Base-by-base conservation (phyloP, 2,113 vertebrate species). In the Anthoscopus minutus region DNA sequence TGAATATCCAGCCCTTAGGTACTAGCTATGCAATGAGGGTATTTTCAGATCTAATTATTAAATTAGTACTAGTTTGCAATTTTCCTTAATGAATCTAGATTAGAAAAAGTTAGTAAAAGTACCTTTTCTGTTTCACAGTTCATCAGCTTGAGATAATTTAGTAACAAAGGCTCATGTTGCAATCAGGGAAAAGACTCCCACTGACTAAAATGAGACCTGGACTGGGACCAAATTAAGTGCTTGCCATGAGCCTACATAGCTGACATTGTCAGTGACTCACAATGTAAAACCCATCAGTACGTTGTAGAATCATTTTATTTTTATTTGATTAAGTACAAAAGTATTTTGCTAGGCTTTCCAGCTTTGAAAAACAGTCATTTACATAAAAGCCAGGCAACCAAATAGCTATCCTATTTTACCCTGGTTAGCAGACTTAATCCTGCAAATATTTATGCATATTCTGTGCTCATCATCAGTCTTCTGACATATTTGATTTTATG, bases 241-340 rank as follows among this genome's bases (percentile, higher is more conserved):
- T 93, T 96, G 93, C 79, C 88, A 61, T 95, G 92, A 71, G 86
- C 81, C 93, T 96, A 95, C 97, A 97, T 97, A 96, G 96, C 95
- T 97, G 97, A 97, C 96, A 95, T 96, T 97, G 96, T 97, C 95
- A 85, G 91, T 96, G 96, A 62, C 77, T 97, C 97, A 91, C 96
- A 96, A 92, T 97, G 95, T 96, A 96, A 97, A 96, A 50, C 93
- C 92, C 92, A 95, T 97, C 95, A 91, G 96, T 96, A 95, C 37
- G 38, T 58, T 94, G 80, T 94, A 93, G 94, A 96, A 96, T 97
- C 40, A 78, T 96, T 97, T 97, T 97, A 95, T 98, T 98, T 97
- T 95, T 97, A 96, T 97, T 97, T 95, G 93, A 97, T 97, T 96
- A 97, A 95, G 96, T 94, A 96, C 88, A 40, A 96, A 97, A 97